Conservation (phyloP, 2,888 invertebrate species). For the Drosophila greeni region DNA sequence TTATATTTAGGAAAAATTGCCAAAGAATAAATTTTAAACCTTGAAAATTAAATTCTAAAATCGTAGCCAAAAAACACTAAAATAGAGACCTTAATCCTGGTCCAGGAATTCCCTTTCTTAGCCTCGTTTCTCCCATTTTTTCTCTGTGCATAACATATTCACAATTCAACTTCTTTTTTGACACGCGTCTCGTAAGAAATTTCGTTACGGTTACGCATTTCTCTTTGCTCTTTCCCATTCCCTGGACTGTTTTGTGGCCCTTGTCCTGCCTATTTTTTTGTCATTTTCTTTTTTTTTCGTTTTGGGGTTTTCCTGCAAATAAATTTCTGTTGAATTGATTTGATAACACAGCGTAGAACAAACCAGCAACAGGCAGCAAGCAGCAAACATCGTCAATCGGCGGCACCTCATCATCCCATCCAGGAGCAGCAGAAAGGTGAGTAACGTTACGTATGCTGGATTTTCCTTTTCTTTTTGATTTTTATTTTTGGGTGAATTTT, state of each 20-base stretch:
- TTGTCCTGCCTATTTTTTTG: slow-evolving; percentile 3
- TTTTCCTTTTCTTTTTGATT: background rate
- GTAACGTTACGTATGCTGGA: slow-evolving; percentile 18
- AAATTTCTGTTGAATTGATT: slow-evolving; percentile 50
- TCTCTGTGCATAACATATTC: slow-evolving; percentile 21
- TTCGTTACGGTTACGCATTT: slow-evolving; percentile 32
- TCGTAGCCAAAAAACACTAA: too few species aligned
- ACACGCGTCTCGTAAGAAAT: slow-evolving; percentile 35
- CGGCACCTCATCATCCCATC: slow-evolving; percentile 14
- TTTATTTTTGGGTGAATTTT: slow-evolving; percentile 20
- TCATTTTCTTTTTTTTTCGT: slow-evolving; percentile 2
- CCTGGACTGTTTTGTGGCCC: slow-evolving; percentile 11
- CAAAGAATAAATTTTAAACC: background rate
- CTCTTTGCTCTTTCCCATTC: slow-evolving; percentile 30
- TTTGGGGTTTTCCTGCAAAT: slow-evolving; percentile 44
- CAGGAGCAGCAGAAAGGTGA: slow-evolving; percentile 30
- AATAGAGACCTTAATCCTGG: too few species aligned
- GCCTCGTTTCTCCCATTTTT: background rate
- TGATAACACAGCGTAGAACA: slow-evolving; percentile 30
- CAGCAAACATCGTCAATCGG: slow-evolving; percentile 30
- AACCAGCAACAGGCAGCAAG: slow-evolving; percentile 31
- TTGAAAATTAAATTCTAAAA: too few species aligned
- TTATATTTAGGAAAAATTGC: background rate
- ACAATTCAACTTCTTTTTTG: slow-evolving; percentile 22
- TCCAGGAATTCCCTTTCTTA: too few species aligned